Percentiles rank a stretch among this genome's conserved stretches.
Evolutionary conservation across 2,797 vertebrate species (phyloP).

Genomic region (Margarornis squamiger): DNA sequence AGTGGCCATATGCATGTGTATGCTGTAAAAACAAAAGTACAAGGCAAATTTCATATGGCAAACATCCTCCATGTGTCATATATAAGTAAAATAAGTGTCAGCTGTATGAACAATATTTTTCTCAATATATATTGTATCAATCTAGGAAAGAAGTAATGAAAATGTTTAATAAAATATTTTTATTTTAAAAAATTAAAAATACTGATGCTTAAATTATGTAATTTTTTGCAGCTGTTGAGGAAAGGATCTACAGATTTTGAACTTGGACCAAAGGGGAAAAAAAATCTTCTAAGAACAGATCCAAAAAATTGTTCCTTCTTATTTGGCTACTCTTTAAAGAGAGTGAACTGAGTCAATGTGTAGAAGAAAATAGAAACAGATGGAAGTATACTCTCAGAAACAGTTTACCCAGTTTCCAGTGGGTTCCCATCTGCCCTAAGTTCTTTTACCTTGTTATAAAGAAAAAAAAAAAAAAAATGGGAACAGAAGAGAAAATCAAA

Average conservation of each 20-base stretch:
- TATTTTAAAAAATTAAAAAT: neutral
- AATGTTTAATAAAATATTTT: neutral
- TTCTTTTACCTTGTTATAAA: conserved; percentile 15
- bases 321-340: conserved; percentile 11
- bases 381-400: conserved; percentile 20
- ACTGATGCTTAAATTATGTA: neutral
- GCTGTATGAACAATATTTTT: neutral
- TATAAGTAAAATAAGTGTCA: neutral
- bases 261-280: neutral
- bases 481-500: conserved; percentile 2
- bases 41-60: neutral
- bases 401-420: neutral
- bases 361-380: conserved; percentile 38
- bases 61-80: neutral
- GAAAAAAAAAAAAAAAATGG: neutral
- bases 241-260: neutral
- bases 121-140: neutral
- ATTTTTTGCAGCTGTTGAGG: conserved; percentile 1
- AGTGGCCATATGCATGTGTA: neutral
- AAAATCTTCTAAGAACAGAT: neutral
- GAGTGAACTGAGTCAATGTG: neutral
- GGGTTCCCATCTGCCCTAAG: neutral
- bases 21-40: neutral
- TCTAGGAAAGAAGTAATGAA: neutral
- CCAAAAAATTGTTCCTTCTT: conserved; percentile 12